phyloP scores from a whole-genome alignment of 1,140 invertebrate genomes.

The Uloborus diversus region DNA sequence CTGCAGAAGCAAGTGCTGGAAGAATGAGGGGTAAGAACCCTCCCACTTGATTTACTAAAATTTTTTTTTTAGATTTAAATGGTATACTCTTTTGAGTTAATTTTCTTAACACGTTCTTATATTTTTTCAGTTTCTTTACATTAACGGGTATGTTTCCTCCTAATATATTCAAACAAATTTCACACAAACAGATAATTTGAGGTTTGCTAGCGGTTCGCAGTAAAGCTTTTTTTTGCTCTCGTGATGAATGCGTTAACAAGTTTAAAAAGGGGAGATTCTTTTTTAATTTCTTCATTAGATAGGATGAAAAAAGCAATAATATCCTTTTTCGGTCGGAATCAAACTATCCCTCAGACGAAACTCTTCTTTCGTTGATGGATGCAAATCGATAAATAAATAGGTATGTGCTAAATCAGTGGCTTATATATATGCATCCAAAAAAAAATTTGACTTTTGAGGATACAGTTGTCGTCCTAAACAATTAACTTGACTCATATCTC shows the following conservation, averaged over 20 bases:
- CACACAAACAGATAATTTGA: neutral
- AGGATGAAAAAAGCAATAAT: no score
- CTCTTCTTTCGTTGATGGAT: neutral
- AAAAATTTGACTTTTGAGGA: constrained; percentile 2
- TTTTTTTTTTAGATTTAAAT: neutral
- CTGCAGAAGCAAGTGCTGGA: neutral
- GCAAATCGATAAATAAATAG: constrained; percentile 42
- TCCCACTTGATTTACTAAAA: constrained; percentile 1
- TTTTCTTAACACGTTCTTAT: constrained; percentile 7
- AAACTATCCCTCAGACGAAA: neutral
- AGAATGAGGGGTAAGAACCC: neutral
- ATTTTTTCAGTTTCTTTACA: constrained; percentile 30
- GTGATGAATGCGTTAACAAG: no score
- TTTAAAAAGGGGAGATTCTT: no score
- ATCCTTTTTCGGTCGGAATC: constrained; percentile 11
- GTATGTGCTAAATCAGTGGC: neutral
- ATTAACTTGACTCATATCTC: constrained; percentile 23
- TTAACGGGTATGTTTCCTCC: constrained; percentile 5
- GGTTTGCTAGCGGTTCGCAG: neutral
- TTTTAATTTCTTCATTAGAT: no score
- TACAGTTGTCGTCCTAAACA: constrained; percentile 19
- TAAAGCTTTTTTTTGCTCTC: constrained; percentile 1
- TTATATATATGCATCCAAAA: constrained; percentile 38
- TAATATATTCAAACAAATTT: constrained; percentile 40
- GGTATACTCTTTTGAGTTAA: neutral